phyloP scores from a whole-genome alignment of 2,797 vertebrate genomes.

The Staurois parvus region DNA sequence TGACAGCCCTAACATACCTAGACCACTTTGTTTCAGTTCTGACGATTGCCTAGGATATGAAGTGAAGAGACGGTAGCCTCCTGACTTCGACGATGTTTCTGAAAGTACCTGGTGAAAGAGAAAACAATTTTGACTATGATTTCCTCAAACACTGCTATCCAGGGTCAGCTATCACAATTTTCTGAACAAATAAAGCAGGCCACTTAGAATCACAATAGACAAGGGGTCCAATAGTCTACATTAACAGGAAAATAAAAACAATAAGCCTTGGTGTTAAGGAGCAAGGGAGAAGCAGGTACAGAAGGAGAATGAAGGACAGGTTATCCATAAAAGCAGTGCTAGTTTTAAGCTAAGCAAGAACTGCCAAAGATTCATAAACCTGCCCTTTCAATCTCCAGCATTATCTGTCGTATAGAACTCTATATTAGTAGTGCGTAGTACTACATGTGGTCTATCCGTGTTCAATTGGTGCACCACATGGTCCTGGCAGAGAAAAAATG shows the following conservation, averaged over 20 bases:
- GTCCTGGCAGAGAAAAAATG: no score
- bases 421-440: no score
- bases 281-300: constrained; percentile 6
- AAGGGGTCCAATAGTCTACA: not conserved
- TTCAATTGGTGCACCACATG: no score
- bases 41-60: constrained; percentile 91
- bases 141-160: not conserved
- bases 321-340: not conserved
- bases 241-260: not conserved
- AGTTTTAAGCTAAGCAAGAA: not conserved
- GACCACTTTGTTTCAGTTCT: constrained; percentile 96
- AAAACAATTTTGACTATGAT: not conserved
- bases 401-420: no score
- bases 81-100: constrained; percentile 90
- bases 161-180: not conserved
- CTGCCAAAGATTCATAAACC: no score
- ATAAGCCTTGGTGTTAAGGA: not conserved
- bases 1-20: constrained; percentile 81
- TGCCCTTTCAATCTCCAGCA: not conserved
- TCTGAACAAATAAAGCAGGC: not conserved
- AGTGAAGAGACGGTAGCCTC: constrained; percentile 94
- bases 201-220: not conserved
- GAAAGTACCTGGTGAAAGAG: constrained; percentile 83
- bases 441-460: no score
- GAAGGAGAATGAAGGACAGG: not conserved